phyloP scores from a whole-genome alignment of 2,113 vertebrate genomes.

The Notothenia rossii region DNA sequence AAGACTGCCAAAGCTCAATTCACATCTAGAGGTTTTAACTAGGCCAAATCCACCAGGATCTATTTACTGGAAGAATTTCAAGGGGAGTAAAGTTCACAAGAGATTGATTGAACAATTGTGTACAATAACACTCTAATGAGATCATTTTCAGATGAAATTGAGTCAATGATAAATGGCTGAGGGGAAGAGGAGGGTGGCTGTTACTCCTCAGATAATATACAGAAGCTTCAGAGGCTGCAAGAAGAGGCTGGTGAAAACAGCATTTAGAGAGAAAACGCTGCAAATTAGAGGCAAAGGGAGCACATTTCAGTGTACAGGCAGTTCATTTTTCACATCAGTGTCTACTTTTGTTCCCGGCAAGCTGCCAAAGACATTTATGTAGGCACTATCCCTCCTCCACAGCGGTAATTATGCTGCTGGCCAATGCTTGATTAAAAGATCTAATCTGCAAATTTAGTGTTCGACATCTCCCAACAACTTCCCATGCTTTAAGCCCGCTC shows the following conservation, averaged over 20 bases:
- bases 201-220: constrained; percentile 47
- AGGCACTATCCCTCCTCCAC: constrained; percentile 69
- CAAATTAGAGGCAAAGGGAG: constrained; percentile 59
- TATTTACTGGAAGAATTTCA: constrained; percentile 41
- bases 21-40: constrained; percentile 20
- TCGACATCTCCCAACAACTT: constrained; percentile 70
- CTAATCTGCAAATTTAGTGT: constrained; percentile 75
- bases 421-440: constrained; percentile 78
- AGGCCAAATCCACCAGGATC: constrained; percentile 15
- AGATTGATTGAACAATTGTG: constrained; percentile 67
- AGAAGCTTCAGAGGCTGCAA: constrained; percentile 32
- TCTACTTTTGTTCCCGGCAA: constrained; percentile 67
- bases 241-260: constrained; percentile 49
- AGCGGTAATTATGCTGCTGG: constrained; percentile 72
- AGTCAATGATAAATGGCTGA: constrained; percentile 64
- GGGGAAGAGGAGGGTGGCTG: constrained; percentile 29
- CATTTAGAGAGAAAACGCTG: constrained; percentile 50
- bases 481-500: constrained; percentile 50
- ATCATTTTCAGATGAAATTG: constrained; percentile 63
- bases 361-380: constrained; percentile 74
- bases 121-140: constrained; percentile 67
- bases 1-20: constrained; percentile 32
- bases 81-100: constrained; percentile 44
- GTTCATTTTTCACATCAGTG: constrained; percentile 76
- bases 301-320: constrained; percentile 56